Evolutionary conservation across 2,888 invertebrate genomes (phyloP).

Genomic region (Alitta virens): DNA sequence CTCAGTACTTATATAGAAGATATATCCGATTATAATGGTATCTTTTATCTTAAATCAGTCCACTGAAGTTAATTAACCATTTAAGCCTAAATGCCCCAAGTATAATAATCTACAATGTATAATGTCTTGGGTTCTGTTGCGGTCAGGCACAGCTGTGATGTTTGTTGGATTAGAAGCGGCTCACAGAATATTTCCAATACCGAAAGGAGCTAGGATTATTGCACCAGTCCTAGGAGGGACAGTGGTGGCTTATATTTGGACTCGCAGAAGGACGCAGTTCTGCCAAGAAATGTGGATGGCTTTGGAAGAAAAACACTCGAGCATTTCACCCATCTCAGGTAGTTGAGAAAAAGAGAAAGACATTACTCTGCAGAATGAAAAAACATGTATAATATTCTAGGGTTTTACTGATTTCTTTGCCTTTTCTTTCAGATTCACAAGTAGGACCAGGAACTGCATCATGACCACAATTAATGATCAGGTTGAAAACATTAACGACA

Average conservation of each 20-base stretch:
- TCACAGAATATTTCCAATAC: constrained; percentile 24
- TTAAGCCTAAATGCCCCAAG: neutral
- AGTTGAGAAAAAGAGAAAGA: no score
- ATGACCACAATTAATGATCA: no score
- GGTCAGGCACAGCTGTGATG: constrained; percentile 29
- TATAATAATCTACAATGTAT: no score
- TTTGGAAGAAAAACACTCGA: constrained; percentile 34
- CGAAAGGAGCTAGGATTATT: constrained; percentile 27
- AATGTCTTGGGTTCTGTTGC: no score
- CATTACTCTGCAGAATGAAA: no score
- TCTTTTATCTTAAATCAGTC: neutral
- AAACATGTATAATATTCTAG: no score
- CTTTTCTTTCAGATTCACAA: no score
- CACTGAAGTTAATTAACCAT: neutral
- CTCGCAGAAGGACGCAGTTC: constrained; percentile 27
- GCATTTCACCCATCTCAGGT: no score
- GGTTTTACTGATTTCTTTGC: no score
- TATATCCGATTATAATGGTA: neutral
- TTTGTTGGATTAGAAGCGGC: constrained; percentile 32
- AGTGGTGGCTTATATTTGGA: constrained; percentile 28
- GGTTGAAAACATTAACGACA: no score
- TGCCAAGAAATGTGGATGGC: constrained; percentile 43
- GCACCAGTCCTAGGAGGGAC: constrained; percentile 30
- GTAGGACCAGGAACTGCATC: no score
- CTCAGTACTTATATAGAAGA: no score